Evolutionary conservation across 2,888 invertebrate species (phyloP).

Genomic region (Amphipoea lucens): DNA sequence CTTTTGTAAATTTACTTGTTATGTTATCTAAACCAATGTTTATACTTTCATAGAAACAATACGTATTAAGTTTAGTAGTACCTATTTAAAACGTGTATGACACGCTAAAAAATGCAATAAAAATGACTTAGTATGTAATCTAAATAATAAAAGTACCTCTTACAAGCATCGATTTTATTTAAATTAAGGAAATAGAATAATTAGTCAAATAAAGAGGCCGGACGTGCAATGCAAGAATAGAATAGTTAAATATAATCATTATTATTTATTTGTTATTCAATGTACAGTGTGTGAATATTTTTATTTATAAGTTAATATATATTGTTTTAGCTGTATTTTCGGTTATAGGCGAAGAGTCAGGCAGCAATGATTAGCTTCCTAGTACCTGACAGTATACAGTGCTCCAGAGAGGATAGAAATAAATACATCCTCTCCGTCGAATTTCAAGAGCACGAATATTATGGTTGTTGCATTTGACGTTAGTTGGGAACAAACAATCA

Average conservation of each 20-base stretch:
- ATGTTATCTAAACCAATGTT: slow-evolving; percentile 26
- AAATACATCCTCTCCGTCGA: slow-evolving; percentile 74
- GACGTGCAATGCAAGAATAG: slow-evolving; percentile 89
- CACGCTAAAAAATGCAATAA: slow-evolving; percentile 46
- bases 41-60: slow-evolving; percentile 27
- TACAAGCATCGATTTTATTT: slow-evolving; percentile 64
- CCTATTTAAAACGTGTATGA: slow-evolving; percentile 45
- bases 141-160: slow-evolving; percentile 58
- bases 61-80: slow-evolving; percentile 6
- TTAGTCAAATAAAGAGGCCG: slow-evolving; percentile 79
- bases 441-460: slow-evolving; percentile 75
- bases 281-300: slow-evolving; percentile 64
- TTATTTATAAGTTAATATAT: slow-evolving; percentile 47
- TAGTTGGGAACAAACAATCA: slow-evolving; percentile 85
- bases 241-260: slow-evolving; percentile 55
- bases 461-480: slow-evolving; percentile 73
- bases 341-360: slow-evolving; percentile 79
- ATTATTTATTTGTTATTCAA: slow-evolving; percentile 50
- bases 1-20: slow-evolving; percentile 22
- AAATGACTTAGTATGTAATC: slow-evolving; percentile 21
- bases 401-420: slow-evolving; percentile 82
- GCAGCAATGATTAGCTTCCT: slow-evolving; percentile 87
- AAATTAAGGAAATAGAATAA: slow-evolving; percentile 53
- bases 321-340: slow-evolving; percentile 63
- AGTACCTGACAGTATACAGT: slow-evolving; percentile 87